phyloP scores from a whole-genome alignment of 2,888 invertebrate species.

The Dynastes maya region DNA sequence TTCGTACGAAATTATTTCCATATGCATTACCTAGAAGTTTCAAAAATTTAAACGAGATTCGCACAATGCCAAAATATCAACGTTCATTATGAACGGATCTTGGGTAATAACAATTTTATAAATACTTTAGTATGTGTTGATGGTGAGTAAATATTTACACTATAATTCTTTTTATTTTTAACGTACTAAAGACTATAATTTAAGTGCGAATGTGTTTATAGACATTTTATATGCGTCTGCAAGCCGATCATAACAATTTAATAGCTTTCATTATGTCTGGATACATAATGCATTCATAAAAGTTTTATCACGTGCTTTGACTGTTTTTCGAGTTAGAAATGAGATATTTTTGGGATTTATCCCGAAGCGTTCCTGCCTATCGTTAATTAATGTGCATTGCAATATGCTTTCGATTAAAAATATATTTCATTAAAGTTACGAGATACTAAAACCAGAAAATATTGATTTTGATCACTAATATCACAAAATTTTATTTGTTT shows the following conservation, averaged over 20 bases:
- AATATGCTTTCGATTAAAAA: too few species aligned
- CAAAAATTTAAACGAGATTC: slow-evolving; percentile 5
- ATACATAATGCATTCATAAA: slow-evolving; percentile 27
- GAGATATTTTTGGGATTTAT: slow-evolving; percentile 1
- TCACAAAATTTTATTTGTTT: too few species aligned
- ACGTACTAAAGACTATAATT: slow-evolving; percentile 5
- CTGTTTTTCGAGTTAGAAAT: not conserved
- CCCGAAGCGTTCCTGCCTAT: not conserved
- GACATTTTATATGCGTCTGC: slow-evolving; percentile 10
- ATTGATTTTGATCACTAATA: too few species aligned
- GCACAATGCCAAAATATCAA: not conserved
- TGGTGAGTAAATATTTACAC: slow-evolving; percentile 30
- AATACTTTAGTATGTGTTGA: slow-evolving; percentile 19
- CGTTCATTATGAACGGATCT: not conserved
- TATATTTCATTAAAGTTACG: too few species aligned
- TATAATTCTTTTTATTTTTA: slow-evolving; percentile 24
- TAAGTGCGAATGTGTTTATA: slow-evolving; percentile 36
- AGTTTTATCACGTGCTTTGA: slow-evolving; percentile 25
- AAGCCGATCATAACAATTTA: slow-evolving; percentile 34
- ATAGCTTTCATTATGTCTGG: slow-evolving; percentile 31
- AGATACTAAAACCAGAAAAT: too few species aligned
- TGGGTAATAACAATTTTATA: slow-evolving; percentile 11
- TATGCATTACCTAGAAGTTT: too few species aligned
- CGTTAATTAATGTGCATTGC: too few species aligned
- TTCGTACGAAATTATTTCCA: not conserved